phyloP scores from a whole-genome alignment of 2,797 vertebrate species.

The Percopsis omiscomaycus region DNA sequence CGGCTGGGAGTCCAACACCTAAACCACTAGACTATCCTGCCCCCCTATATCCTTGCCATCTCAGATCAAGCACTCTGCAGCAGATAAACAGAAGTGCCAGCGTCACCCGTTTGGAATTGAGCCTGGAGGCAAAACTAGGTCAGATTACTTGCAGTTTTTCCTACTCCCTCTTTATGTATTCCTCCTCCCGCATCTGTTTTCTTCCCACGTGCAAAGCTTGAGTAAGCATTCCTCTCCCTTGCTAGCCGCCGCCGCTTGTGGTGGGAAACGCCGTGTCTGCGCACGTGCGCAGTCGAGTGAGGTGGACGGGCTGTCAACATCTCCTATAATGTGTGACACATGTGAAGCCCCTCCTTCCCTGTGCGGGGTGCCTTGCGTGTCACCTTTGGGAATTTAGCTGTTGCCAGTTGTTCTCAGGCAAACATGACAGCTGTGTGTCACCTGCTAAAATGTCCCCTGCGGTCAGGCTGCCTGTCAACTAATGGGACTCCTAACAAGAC shows the following conservation, averaged over 20 bases:
- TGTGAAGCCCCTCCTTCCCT: constrained; percentile 17
- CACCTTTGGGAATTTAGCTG: constrained; percentile 17
- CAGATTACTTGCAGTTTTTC: constrained; percentile 56
- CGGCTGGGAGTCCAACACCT: no score
- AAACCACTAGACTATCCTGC: constrained; percentile 20
- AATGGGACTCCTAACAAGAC: constrained; percentile 9
- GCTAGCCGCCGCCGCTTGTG: constrained; percentile 10
- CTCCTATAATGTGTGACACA: constrained; percentile 27
- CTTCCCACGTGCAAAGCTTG: constrained; percentile 43
- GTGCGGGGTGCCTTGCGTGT: constrained; percentile 18
- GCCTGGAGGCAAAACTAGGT: constrained; percentile 51
- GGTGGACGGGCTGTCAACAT: constrained; percentile 7
- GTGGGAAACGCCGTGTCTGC: background rate
- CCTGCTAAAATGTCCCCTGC: constrained; percentile 11
- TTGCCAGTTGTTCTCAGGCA: constrained; percentile 17
- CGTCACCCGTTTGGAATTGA: constrained; percentile 28
- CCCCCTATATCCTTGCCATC: constrained; percentile 29
- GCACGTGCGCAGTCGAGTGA: constrained; percentile 22
- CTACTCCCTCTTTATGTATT: constrained; percentile 28
- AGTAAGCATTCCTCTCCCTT: constrained; percentile 50
- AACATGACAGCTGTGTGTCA: constrained; percentile 11
- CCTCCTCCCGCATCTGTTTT: constrained; percentile 25
- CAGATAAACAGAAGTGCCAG: constrained; percentile 43
- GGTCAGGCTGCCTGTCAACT: constrained; percentile 5
- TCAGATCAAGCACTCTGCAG: constrained; percentile 37